phyloP scores from a whole-genome alignment of 1,140 invertebrate species.

The Tribolium castaneum region DNA sequence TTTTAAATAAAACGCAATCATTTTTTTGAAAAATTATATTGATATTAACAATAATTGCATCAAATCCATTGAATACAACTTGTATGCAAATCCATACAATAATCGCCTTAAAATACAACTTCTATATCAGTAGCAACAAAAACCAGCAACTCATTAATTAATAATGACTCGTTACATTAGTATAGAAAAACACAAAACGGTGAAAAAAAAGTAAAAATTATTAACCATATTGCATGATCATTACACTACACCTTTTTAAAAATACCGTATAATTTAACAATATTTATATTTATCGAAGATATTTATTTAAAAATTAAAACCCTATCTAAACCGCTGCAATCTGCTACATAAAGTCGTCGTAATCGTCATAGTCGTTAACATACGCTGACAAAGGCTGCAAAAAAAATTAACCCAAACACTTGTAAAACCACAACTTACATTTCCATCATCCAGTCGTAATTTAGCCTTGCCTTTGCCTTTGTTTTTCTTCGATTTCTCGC shows the following conservation, averaged over 20 bases:
- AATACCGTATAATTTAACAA: constrained; percentile 20
- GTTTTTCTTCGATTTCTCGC: constrained; percentile 76
- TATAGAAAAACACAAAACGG: constrained; percentile 13
- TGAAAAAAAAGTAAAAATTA: constrained; percentile 2
- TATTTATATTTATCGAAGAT: constrained; percentile 21
- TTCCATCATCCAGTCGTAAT: constrained; percentile 78
- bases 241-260: constrained; percentile 29
- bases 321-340: constrained; percentile 43
- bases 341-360: constrained; percentile 76
- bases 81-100: constrained; percentile 29
- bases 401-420: constrained; percentile 48
- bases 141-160: constrained; percentile 22
- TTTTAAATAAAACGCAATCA: too few relatives aligned
- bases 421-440: constrained; percentile 67
- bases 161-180: constrained; percentile 18
- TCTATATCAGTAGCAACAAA: constrained; percentile 19
- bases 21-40: constrained; percentile 22
- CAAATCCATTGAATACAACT: constrained; percentile 41
- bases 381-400: constrained; percentile 70
- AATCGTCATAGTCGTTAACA: constrained; percentile 69
- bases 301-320: constrained; percentile 39
- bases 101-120: constrained; percentile 1
- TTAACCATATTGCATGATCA: constrained; percentile 22
- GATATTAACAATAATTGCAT: constrained; percentile 36
- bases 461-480: constrained; percentile 82